Evolutionary conservation across 1,140 invertebrate genomes (phyloP).

Genomic region (Zelostemma sp.): DNA sequence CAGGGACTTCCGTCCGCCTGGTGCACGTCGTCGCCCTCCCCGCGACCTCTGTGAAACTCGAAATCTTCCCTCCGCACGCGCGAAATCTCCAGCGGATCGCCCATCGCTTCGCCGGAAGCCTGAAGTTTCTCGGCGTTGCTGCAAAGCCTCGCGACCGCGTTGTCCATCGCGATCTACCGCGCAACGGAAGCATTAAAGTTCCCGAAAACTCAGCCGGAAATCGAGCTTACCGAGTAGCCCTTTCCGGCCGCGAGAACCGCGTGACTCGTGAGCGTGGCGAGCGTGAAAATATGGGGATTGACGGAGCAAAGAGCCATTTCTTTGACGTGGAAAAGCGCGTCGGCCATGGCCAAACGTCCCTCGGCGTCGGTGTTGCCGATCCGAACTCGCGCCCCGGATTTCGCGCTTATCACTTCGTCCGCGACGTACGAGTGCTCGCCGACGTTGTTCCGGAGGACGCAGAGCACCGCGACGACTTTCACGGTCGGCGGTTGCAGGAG

Average conservation of each 20-base stretch:
- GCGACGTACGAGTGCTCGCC: constrained; percentile 92
- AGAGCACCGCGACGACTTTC: constrained; percentile 87
- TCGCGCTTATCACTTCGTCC: constrained; percentile 90
- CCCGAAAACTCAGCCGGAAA: no score
- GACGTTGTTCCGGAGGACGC: constrained; percentile 92
- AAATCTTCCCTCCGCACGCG: constrained; percentile 89
- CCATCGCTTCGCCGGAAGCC: constrained; percentile 80
- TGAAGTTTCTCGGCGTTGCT: constrained; percentile 78
- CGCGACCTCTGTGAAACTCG: constrained; percentile 79
- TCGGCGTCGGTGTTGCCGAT: constrained; percentile 72
- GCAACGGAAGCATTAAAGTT: no score
- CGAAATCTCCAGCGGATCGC: constrained; percentile 93
- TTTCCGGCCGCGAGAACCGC: no score
- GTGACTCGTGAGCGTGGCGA: constrained; percentile 95
- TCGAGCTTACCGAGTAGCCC: no score
- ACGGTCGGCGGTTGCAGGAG: constrained; percentile 83
- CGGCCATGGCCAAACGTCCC: constrained; percentile 83
- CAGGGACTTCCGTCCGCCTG: constrained; percentile 84
- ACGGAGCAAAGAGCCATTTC: constrained; percentile 76
- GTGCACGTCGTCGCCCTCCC: constrained; percentile 89
- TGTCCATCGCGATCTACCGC: constrained; percentile 88
- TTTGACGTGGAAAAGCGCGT: constrained; percentile 87
- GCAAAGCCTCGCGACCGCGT: constrained; percentile 83
- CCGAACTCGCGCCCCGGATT: constrained; percentile 86
- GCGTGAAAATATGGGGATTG: constrained; percentile 91